Conservation (phyloP, 2,888 invertebrate genomes). For the Apamea anceps region DNA sequence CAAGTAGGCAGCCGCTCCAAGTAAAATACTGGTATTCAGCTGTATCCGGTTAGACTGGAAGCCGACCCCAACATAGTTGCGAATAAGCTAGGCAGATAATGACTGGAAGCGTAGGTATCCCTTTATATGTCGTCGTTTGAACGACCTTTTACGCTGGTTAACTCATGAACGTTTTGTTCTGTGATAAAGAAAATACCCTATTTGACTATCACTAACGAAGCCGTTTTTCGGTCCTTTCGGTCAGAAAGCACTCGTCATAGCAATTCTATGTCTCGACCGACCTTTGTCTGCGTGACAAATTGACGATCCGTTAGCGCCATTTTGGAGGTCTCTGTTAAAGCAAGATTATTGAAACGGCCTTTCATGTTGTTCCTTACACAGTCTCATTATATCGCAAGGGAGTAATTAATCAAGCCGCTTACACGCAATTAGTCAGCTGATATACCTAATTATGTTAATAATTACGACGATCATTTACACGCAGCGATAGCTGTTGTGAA, state of each 20-base stretch:
- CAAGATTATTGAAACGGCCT: conserved; percentile 11
- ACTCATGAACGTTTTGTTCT: not conserved
- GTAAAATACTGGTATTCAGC: too few relatives aligned
- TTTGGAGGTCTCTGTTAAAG: not conserved
- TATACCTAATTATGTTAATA: conserved; percentile 29
- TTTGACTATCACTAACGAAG: not conserved
- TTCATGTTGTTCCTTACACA: not conserved
- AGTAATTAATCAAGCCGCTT: conserved; percentile 43
- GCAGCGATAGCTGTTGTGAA: not conserved
- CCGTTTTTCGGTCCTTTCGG: not conserved
- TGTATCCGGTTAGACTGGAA: too few relatives aligned
- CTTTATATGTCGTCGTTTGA: not conserved
- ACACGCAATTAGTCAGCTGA: conserved; percentile 35
- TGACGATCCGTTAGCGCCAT: not conserved
- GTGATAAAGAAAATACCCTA: not conserved
- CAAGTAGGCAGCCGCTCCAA: too few relatives aligned
- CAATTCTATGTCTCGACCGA: not conserved
- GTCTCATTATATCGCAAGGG: conserved; percentile 1
- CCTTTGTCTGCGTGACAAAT: not conserved
- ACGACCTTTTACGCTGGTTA: not conserved
- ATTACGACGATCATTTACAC: conserved; percentile 2
- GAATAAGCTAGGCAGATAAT: too few relatives aligned
- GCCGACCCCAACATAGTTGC: too few relatives aligned
- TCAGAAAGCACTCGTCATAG: not conserved
- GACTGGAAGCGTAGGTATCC: not conserved